Conservation (phyloP, 1,140 invertebrate species). For the Cyclargus thomasi region DNA sequence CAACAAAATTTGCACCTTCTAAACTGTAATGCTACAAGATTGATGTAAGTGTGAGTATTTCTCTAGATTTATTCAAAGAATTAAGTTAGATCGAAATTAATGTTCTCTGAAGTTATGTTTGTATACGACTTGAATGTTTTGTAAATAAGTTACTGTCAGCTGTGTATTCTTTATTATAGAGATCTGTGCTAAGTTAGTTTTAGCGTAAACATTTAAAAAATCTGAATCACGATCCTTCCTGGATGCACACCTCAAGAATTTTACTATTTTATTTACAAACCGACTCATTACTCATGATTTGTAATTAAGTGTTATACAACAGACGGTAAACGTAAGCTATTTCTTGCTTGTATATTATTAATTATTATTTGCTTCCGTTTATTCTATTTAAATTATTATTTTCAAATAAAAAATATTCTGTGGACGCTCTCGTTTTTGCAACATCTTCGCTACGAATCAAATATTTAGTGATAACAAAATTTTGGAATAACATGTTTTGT, state of each 20-base stretch:
- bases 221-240: not conserved
- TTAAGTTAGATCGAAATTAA: too few relatives aligned
- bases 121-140: not conserved
- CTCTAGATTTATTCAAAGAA: not conserved
- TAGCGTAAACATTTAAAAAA: not conserved
- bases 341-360: not conserved
- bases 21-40: constrained; percentile 9
- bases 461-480: too few relatives aligned
- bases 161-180: not conserved
- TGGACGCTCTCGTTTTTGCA: too few relatives aligned
- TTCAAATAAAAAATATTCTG: too few relatives aligned
- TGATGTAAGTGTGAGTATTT: not conserved
- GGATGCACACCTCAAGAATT: not conserved
- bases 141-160: not conserved
- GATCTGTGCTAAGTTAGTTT: not conserved
- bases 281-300: not conserved
- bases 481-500: too few relatives aligned
- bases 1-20: constrained; percentile 11
- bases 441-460: too few relatives aligned
- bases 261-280: not conserved
- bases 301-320: not conserved
- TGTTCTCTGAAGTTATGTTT: not conserved
- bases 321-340: not conserved
- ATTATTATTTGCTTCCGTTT: not conserved
- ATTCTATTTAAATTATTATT: too few relatives aligned